These are phyloP conservation scores for Scolopax rusticola DNA, from an alignment of 2,797 vertebrate genomes.

Conservation along the genomic window DNA sequence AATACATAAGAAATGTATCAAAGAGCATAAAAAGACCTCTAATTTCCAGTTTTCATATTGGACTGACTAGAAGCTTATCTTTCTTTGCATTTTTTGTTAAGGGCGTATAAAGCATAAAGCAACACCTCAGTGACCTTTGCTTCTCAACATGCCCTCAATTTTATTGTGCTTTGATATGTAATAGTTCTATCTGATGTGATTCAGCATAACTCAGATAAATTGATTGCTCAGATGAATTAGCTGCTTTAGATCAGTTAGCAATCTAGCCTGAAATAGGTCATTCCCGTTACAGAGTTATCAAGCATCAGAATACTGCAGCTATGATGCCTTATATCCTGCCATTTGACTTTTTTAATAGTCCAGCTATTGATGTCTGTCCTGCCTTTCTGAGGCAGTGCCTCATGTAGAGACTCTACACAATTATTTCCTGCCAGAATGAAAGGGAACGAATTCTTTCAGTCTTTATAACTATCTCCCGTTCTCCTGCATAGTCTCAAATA, in stretches of 20 bases:
- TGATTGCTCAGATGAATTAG: slow-evolving; percentile 17
- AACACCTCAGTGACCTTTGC: neutral
- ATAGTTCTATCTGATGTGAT: neutral
- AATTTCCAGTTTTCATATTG: neutral
- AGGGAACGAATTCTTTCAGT: neutral
- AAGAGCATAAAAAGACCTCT: neutral
- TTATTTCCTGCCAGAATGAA: neutral
- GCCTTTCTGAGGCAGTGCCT: neutral
- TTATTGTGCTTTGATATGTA: slow-evolving; percentile 12
- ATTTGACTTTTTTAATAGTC: neutral
- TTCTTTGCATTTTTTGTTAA: slow-evolving; percentile 14
- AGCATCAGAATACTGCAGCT: neutral
- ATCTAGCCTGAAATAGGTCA: neutral
- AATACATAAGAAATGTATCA: neutral
- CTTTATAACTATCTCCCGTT: neutral
- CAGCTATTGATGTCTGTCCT: neutral
- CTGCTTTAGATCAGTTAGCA: neutral
- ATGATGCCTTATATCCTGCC: neutral
- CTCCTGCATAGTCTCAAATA: neutral
- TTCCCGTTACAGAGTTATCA: neutral
- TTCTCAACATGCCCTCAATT: neutral
- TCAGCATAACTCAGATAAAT: neutral
- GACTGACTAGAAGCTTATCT: neutral
- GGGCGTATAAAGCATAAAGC: neutral
- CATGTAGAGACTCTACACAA: neutral